Conservation (phyloP, 1,140 invertebrate species). For the Drosophila parabipectinata region DNA sequence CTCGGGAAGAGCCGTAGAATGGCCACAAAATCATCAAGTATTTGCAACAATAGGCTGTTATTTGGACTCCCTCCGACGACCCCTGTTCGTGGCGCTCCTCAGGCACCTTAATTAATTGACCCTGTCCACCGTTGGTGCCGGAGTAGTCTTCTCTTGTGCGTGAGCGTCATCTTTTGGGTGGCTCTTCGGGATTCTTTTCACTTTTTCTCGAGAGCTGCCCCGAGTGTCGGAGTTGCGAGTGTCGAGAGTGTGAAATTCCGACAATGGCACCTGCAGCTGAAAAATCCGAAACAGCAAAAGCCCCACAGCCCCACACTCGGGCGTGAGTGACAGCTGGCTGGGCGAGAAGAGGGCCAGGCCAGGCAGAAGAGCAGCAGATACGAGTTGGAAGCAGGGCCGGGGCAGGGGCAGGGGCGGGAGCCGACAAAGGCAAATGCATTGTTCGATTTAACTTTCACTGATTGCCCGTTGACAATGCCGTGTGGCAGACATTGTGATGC, state of each 20-base stretch:
- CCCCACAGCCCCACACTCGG: constrained; percentile 4
- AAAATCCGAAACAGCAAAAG: constrained; percentile 1
- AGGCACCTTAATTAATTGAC: constrained; percentile 1
- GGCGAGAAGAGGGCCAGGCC: background rate
- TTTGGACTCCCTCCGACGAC: background rate
- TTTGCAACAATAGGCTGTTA: background rate
- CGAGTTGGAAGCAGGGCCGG: background rate
- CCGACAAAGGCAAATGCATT: constrained; percentile 49
- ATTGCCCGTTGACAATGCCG: constrained; percentile 56
- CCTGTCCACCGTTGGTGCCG: background rate
- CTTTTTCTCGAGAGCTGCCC: constrained; percentile 24
- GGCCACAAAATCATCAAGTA: background rate
- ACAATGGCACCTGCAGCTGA: constrained; percentile 53
- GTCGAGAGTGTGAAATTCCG: constrained; percentile 50
- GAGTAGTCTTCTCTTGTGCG: constrained; percentile 32
- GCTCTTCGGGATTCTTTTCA: constrained; percentile 53
- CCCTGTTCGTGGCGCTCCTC: background rate
- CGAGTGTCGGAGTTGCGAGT: background rate
- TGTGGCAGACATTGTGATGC: constrained; percentile 26
- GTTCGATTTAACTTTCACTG: constrained; percentile 68
- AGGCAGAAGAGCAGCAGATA: constrained; percentile 6
- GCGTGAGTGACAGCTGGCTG: constrained; percentile 33
- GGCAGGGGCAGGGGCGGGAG: background rate
- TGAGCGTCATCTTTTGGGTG: constrained; percentile 44
- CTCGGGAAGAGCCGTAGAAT: background rate